Evolutionary conservation across 92 coral and sea anemone genomes (phyloP).

Genomic region (Meandrina meandrites): DNA sequence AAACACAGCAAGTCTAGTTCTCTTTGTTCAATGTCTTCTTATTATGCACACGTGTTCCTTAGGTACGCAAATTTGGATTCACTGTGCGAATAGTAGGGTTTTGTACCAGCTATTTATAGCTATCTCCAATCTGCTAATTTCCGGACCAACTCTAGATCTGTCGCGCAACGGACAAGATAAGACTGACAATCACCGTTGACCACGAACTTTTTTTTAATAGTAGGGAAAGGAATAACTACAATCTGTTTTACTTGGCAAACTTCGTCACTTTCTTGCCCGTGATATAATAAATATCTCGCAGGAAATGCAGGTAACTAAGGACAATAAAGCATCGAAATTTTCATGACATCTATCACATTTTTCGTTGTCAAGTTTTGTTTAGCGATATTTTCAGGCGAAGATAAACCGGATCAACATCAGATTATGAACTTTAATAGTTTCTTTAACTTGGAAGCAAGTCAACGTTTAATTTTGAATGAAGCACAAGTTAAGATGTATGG

Average conservation of each 20-base stretch:
- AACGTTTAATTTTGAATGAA: neutral
- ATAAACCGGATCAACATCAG: conserved; percentile 2
- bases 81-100: neutral
- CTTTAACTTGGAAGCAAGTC: neutral
- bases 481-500: neutral
- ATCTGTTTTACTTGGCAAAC: neutral
- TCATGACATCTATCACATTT: neutral
- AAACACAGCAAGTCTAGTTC: too few species aligned
- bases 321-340: neutral
- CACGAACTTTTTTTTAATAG: neutral
- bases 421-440: neutral
- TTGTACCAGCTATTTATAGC: neutral
- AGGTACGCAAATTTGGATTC: neutral
- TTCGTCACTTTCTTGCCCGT: neutral
- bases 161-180: neutral
- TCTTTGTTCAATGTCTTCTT: neutral
- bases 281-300: neutral
- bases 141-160: neutral
- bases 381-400: neutral
- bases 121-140: neutral
- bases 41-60: neutral
- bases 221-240: neutral
- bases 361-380: neutral
- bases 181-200: neutral
- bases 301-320: neutral